Conservation (phyloP, 2,888 invertebrate genomes). For the Eupeodes latifasciatus region DNA sequence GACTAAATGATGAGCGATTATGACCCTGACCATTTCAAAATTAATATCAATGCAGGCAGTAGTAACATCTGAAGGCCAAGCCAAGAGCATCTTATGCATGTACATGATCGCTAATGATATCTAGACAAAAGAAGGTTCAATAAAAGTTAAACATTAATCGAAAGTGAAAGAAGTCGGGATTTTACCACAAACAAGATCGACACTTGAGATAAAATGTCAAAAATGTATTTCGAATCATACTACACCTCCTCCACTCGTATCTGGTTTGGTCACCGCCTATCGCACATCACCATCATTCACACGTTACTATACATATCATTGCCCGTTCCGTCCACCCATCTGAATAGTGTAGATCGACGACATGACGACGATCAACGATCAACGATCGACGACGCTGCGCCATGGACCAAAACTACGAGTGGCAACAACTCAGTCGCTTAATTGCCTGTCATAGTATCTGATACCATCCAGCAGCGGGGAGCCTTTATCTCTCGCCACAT, state of each 20-base stretch:
- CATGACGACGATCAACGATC: neutral
- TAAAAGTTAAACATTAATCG: neutral
- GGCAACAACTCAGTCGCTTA: constrained; percentile 59
- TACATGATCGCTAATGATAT: constrained; percentile 10
- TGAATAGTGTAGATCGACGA: neutral
- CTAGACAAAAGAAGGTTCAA: neutral
- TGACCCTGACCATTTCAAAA: constrained; percentile 44
- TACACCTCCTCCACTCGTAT: constrained; percentile 56
- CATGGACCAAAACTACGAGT: constrained; percentile 18
- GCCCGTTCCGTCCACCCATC: constrained; percentile 39
- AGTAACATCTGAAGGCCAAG: constrained; percentile 39
- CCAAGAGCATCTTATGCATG: neutral
- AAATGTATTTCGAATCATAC: constrained; percentile 49
- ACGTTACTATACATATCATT: constrained; percentile 50
- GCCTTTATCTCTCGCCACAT: constrained; percentile 54
- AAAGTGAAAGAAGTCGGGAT: constrained; percentile 47
- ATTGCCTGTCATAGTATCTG: constrained; percentile 69
- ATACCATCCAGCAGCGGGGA: constrained; percentile 63
- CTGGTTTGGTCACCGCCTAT: constrained; percentile 49
- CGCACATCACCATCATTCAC: constrained; percentile 49
- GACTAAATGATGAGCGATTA: neutral
- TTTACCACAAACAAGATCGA: constrained; percentile 46
- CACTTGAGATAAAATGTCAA: constrained; percentile 53
- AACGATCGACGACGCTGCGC: neutral
- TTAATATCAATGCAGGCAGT: constrained; percentile 10